phyloP scores from a whole-genome alignment of 2,113 vertebrate species.

The Opisthocomus hoazin region DNA sequence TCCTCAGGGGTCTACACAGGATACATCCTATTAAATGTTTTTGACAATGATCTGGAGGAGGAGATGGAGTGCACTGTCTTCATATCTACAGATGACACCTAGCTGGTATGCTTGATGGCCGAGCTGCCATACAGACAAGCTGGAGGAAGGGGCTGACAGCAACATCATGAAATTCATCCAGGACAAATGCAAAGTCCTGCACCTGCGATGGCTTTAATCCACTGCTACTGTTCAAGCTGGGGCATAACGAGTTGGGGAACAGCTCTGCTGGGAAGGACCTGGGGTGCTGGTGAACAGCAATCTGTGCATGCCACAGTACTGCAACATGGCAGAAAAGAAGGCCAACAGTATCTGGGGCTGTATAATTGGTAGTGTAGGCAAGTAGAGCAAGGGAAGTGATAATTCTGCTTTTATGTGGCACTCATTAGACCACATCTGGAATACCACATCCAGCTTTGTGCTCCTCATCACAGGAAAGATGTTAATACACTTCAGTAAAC shows the following conservation, averaged over 20 bases:
- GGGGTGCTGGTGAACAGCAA: background rate
- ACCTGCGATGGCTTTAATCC: background rate
- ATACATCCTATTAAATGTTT: background rate
- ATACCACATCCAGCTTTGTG: background rate
- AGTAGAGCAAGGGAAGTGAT: background rate
- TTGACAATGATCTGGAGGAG: background rate
- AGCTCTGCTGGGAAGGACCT: background rate
- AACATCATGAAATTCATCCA: background rate
- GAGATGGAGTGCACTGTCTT: background rate
- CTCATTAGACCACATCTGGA: background rate
- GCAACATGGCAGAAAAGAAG: background rate
- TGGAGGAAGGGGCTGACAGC: background rate
- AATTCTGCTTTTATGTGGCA: background rate
- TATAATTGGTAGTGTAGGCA: background rate
- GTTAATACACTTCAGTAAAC: background rate
- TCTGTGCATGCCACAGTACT: background rate
- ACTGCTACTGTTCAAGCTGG: background rate
- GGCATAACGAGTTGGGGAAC: background rate
- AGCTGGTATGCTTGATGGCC: background rate
- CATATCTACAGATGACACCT: background rate
- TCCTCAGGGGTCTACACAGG: background rate
- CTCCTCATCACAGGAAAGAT: background rate
- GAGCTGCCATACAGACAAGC: background rate
- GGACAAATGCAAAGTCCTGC: background rate
- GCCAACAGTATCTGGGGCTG: background rate